Base-by-base conservation (phyloP, 2,888 invertebrate species). In the Tetheella fluctuosa region DNA sequence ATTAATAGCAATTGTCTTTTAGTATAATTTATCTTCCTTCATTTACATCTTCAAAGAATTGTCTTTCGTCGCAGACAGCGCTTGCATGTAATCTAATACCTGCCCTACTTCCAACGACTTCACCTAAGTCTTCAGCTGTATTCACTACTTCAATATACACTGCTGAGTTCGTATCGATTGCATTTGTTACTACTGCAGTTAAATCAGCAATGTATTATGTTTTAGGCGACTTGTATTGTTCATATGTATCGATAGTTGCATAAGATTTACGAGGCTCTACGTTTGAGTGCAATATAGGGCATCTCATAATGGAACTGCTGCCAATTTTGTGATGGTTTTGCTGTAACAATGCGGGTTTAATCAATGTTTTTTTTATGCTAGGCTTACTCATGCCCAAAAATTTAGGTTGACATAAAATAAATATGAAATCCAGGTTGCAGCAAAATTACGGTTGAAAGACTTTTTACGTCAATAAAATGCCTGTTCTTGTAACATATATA, bases 271-370 rank as follows among this genome's bases (percentile, higher is more conserved):
- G 64, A 63, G 58, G 55, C 52, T 59, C 57, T 64, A 58, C 34
- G 59, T 58, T 58, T 52, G 52, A 57, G 54, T 73, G 72, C 69
- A 81, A 84, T 81, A 78, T 83, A 70, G 80, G 69, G 63, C 80
- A 76, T 77, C 75, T 72, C 76, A 73, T 70, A 73, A 76, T 71
- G 67, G 67, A 67, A 66, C 59, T 67, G 34, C 59, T 42, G 30
- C 10, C 34, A 54, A 63, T 55, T 23, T 42, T 55, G 56, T 59
- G 59, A 52, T 39, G 64, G 68, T 71, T 68, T 69, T 64, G 59
- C 63, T 62, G 54, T 71, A 65, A 64, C n/a, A 42, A 23, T 53
- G 48, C 25, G 57, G 17, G 55, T 64, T 53, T 65, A 60, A 64
- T 59, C 66, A 66, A 57, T 57, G 57, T 58, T 56, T 71, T 69